phyloP scores from a whole-genome alignment of 1,140 invertebrate genomes.

The Halyomorpha halys region DNA sequence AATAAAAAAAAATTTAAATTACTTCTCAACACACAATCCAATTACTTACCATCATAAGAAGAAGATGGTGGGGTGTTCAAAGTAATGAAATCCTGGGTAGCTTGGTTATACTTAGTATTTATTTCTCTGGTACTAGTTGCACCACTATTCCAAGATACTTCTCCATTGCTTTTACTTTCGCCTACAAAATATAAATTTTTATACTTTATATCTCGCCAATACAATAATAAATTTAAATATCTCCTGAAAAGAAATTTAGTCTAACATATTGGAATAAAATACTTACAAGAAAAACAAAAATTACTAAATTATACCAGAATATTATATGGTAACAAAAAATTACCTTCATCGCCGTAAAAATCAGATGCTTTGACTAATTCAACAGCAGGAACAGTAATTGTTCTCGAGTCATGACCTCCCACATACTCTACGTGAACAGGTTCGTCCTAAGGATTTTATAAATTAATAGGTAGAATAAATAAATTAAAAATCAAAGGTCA shows the following conservation, averaged over 20 bases:
- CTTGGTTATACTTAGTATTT: constrained; percentile 3
- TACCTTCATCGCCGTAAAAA: constrained; percentile 26
- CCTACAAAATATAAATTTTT: constrained; percentile 14
- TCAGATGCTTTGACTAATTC: constrained; percentile 30
- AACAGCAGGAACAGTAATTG: constrained; percentile 20
- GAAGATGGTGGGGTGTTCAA: constrained; percentile 14
- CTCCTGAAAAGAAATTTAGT: background rate
- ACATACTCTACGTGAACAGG: constrained; percentile 3
- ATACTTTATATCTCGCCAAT: background rate
- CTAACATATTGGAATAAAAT: background rate
- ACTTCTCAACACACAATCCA: no score
- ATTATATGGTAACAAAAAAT: no score
- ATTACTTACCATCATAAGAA: constrained; percentile 9
- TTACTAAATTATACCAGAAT: no score
- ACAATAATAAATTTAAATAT: background rate
- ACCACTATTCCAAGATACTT: constrained; percentile 20
- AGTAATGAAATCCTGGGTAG: constrained; percentile 17
- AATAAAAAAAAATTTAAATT: no score
- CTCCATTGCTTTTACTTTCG: constrained; percentile 16
- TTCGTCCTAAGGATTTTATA: constrained; percentile 21
- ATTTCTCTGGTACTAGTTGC: constrained; percentile 15
- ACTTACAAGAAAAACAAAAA: background rate
- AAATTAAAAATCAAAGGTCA: background rate
- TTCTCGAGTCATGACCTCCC: constrained; percentile 4
- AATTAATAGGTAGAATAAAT: constrained; percentile 1